These are phyloP conservation scores for Dastarcus helophoroides DNA, from an alignment of 2,888 invertebrate genomes.

Conservation along the genomic window DNA sequence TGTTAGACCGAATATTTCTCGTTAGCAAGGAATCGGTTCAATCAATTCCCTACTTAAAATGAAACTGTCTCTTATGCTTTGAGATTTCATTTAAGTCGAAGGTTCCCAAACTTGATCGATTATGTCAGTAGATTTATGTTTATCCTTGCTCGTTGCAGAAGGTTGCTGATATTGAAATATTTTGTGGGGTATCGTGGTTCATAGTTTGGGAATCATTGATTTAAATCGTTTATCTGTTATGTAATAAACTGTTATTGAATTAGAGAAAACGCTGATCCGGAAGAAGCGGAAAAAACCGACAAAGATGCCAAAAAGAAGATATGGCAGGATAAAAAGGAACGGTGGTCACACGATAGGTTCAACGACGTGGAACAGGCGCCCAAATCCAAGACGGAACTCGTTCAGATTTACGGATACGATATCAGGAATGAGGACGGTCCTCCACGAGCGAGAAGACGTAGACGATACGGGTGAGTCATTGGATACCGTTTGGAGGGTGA, in stretches of 20 bases:
- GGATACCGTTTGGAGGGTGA: slow-evolving; percentile 1
- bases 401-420: slow-evolving; percentile 85
- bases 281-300: slow-evolving; percentile 27
- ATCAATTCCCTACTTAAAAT: too few relatives aligned
- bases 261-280: slow-evolving; percentile 14
- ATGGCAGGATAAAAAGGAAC: slow-evolving; percentile 36
- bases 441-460: slow-evolving; percentile 72
- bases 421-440: slow-evolving; percentile 88
- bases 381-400: slow-evolving; percentile 73
- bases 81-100: too few relatives aligned
- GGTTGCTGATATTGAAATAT: too few relatives aligned
- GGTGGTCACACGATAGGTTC: slow-evolving; percentile 54
- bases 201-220: too few relatives aligned
- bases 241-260: slow-evolving; percentile 2
- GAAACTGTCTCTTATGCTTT: too few relatives aligned
- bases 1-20: too few relatives aligned
- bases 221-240: too few relatives aligned
- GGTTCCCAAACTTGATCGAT: too few relatives aligned
- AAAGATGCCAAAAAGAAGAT: slow-evolving; percentile 35
- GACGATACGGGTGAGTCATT: slow-evolving; percentile 68
- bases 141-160: too few relatives aligned
- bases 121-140: too few relatives aligned
- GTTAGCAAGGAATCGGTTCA: too few relatives aligned
- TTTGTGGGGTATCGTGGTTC: too few relatives aligned
- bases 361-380: slow-evolving; percentile 73